Conservation (phyloP, 2,797 vertebrate species). For the Sphaeramia orbicularis region DNA sequence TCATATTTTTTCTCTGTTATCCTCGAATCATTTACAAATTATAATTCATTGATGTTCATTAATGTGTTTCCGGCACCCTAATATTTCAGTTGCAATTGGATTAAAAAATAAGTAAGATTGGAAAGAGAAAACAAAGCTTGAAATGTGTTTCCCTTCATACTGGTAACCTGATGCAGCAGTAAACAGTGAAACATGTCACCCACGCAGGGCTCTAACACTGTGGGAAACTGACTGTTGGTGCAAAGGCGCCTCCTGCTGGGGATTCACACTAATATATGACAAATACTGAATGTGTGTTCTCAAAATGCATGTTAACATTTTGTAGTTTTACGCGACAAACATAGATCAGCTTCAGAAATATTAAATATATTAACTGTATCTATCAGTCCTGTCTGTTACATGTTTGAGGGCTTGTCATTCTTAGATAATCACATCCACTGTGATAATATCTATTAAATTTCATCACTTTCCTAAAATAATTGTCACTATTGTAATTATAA, state of each 20-base stretch:
- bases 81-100: no score
- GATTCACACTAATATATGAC: slow-evolving; percentile 11
- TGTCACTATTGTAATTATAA: no score
- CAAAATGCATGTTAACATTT: no score
- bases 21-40: background rate
- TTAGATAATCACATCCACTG: background rate
- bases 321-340: background rate
- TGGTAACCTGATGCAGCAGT: background rate
- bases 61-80: background rate
- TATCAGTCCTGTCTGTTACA: background rate
- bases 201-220: background rate
- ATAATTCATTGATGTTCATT: no score
- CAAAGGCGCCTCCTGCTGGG: slow-evolving; percentile 58
- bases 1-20: background rate
- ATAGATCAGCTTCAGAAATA: background rate
- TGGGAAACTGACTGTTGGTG: background rate
- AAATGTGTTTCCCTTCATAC: background rate
- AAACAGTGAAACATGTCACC: background rate
- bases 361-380: background rate
- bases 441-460: background rate
- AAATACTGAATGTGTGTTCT: background rate
- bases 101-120: background rate
- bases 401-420: background rate
- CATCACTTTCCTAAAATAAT: background rate
- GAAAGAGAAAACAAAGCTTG: background rate